Base-by-base conservation (phyloP, 2,113 vertebrate species). In the Talpa occidentalis region DNA sequence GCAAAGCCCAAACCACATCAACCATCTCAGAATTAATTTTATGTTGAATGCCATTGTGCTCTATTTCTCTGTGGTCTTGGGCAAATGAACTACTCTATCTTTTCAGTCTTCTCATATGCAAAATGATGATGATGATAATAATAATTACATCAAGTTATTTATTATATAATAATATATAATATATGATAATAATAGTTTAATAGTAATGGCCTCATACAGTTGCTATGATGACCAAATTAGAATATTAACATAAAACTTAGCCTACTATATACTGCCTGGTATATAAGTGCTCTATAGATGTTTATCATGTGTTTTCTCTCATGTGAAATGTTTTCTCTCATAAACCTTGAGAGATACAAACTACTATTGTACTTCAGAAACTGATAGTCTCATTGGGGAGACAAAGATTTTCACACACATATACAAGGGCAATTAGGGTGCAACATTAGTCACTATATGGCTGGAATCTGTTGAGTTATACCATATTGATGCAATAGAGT, bases 1-100 rank as follows among this genome's bases (percentile, higher is more conserved):
- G 26, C 14, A 2, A 12, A 0, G 21, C 30, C 28, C 21, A 16
- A 59, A 8, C 3, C n/a, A 1, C 32, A 42, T 10, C 7, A n/a
- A 3, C 32, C 26, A 5, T 3, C 26, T 3, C 2, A 7, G 47
- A 17, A 22, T 37, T 37, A 9, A 59, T 10, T 24, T 3, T 22
- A 11, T 30, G 14, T 22, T 22, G 17, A 59, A 47, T 44, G 47
- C 32, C 14, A 44, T 37, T 47, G 9, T 6, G 4, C 52, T 60
- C 30, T 32, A 26, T 30, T 14, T 32, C n/a, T 32, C 10, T 40
- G 52, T n/a, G n/a, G 59, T 40, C 52, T 69, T 49, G 21, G 52
- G 16, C n/a, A 84, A 40, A n/a, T 90, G 11, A 35, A 49, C 47
- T 42, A 2, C 11, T 35, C n/a, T 84, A 40, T 78, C 40, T 66